These are phyloP conservation scores for Lutraria lutraria DNA, from an alignment of 2,888 invertebrate genomes.

Conservation along the genomic window DNA sequence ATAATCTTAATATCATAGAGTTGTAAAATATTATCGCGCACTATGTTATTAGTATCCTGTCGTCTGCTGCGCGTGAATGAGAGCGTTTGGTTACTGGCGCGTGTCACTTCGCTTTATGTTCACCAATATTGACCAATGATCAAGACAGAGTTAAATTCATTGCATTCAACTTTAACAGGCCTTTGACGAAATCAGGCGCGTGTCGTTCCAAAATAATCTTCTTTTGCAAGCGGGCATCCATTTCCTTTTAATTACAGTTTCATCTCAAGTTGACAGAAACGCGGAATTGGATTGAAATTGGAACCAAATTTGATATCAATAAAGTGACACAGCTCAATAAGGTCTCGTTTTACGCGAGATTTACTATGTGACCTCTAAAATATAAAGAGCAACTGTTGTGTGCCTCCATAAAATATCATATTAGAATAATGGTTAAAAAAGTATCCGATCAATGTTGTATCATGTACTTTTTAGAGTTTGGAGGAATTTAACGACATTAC, in stretches of 20 bases:
- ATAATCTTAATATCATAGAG: conserved; percentile 9
- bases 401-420: conserved; percentile 17
- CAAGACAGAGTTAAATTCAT: conserved; percentile 34
- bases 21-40: conserved; percentile 26
- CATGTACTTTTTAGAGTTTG: conserved; percentile 9
- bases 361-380: conserved; percentile 45
- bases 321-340: conserved; percentile 28
- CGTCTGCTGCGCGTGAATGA: conserved; percentile 11
- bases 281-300: conserved; percentile 47
- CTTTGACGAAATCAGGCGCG: conserved; percentile 37
- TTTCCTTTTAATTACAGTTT: conserved; percentile 55
- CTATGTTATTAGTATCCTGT: conserved; percentile 34
- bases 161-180: conserved; percentile 38
- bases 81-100: conserved; percentile 31
- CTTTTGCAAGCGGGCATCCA: conserved; percentile 47
- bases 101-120: conserved; percentile 39
- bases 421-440: conserved; percentile 10
- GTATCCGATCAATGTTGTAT: not conserved
- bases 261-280: conserved; percentile 44
- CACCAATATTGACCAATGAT: conserved; percentile 50
- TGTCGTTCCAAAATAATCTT: conserved; percentile 41
- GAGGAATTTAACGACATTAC: conserved; percentile 12
- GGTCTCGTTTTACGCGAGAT: conserved; percentile 29
- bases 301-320: conserved; percentile 50
- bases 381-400: conserved; percentile 19